These are phyloP conservation scores for Mungos mungo DNA, from an alignment of 2,113 vertebrate genomes.

Conservation along the genomic window DNA sequence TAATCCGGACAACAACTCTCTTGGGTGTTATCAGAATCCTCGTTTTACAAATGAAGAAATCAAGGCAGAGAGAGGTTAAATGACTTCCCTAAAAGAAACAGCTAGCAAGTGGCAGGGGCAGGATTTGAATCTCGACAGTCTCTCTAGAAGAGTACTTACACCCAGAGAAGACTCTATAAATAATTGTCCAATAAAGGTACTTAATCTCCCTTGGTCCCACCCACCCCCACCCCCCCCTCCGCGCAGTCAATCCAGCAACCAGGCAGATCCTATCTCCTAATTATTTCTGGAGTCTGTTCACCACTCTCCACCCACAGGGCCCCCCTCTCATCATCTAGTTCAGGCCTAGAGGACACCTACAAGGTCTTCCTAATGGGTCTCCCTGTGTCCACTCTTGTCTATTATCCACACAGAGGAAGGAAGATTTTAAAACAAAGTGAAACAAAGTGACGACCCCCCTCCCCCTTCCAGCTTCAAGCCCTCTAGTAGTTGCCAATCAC, in stretches of 20 bases:
- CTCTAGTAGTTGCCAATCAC: background rate
- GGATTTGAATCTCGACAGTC: background rate
- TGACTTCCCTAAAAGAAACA: constrained; percentile 1
- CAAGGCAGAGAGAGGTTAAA: constrained; percentile 11
- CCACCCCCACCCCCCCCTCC: background rate
- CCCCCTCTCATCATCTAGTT: background rate
- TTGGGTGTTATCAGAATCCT: background rate
- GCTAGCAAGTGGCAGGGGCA: constrained; percentile 8
- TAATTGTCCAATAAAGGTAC: background rate
- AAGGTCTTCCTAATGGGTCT: background rate
- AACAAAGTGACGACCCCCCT: background rate
- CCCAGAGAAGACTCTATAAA: background rate
- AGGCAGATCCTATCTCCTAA: background rate
- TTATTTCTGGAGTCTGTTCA: background rate
- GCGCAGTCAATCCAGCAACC: background rate
- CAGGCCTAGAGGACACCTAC: background rate
- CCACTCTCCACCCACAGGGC: background rate
- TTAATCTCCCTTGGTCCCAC: background rate
- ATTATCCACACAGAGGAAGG: background rate
- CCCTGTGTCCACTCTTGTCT: background rate
- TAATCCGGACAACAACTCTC: background rate
- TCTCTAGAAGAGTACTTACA: background rate
- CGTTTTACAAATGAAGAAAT: constrained; percentile 1
- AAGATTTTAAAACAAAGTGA: constrained; percentile 15
- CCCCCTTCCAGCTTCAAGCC: background rate